Conservation (phyloP, 2,113 vertebrate species). For the Ceyx cyanopectus region DNA sequence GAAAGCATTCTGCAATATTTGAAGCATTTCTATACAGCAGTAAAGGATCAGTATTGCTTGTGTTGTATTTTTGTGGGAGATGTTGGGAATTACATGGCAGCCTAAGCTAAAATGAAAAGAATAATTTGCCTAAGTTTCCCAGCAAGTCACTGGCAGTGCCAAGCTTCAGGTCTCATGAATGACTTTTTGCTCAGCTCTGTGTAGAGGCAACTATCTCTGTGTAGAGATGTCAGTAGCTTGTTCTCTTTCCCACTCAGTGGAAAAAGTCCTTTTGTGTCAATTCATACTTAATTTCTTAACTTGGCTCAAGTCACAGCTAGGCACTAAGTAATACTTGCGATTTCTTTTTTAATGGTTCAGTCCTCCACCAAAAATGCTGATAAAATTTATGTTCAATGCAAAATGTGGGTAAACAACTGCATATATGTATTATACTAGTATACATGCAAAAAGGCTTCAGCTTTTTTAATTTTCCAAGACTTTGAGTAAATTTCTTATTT, state of each 20-base stretch:
- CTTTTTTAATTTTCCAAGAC: neutral
- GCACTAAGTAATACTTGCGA: neutral
- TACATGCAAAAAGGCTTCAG: neutral
- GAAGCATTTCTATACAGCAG: neutral
- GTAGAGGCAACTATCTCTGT: neutral
- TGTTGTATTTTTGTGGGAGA: neutral
- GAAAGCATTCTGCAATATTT: neutral
- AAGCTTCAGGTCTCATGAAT: neutral
- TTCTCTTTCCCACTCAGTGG: neutral
- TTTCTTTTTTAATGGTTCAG: neutral
- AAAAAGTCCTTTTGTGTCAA: neutral
- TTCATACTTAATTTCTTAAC: neutral
- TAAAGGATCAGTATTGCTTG: neutral
- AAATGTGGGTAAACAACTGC: neutral
- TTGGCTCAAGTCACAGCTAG: neutral
- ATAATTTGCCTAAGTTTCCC: neutral
- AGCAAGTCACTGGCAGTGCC: neutral
- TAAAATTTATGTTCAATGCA: neutral
- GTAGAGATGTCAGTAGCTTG: neutral
- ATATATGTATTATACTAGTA: neutral
- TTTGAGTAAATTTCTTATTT: neutral
- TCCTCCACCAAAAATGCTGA: neutral
- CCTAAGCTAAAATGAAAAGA: neutral
- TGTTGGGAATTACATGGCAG: neutral
- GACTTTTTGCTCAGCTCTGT: neutral